Evolutionary conservation across 2,113 vertebrate genomes (phyloP), one percentile per base, ranked within the genome.

Genomic region (Xiphias gladius): DNA sequence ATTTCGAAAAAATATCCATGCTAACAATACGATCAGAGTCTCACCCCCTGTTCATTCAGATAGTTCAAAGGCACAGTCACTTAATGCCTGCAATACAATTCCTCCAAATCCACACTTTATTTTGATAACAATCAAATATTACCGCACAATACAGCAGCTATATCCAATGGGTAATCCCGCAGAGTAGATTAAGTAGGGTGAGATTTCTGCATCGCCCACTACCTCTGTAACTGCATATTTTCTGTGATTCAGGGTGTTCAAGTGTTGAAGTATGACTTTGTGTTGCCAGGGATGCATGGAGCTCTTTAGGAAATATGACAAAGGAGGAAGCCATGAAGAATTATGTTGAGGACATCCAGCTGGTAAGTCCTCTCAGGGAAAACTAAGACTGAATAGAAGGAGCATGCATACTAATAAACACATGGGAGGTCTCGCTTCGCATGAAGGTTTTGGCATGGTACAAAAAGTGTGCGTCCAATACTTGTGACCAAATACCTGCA

Each of bases 321-420:
- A 97, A 96, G 91, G 96, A 98, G 87, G 96, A 97, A 89, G 98
- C 98, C 84, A 99, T 99, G 98, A 96, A 95, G 93, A 97, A 96
- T 30, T 99, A 99, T 88, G 93, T 99, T 86, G 96, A 99, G 91
- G 96, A 98, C 95, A 98, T 99, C 96, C 97, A 99, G 94, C 96
- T 97, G 96, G 98, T 99, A 92, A 91, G 92, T 80, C 35, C 9
- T 65, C 84, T 81, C 58, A 67, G 19, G 11, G 70, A 76, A 80
- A 80, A 73, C 39, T n/a, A 24, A 58, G 58, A 67, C 52, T 26
- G 19, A 73, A 48, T 32, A 59, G 37, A 80, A 20, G 70, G 58
- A 10, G 70, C 28, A 8, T 16, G 11, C 74, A 73, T 71, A 62
- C 70, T 62, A 70, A 72, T 81, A 67, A 72, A 62, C 22, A n/a